These are phyloP conservation scores for Cosmia trapezina DNA, from an alignment of 2,888 invertebrate genomes.

Conservation along the genomic window DNA sequence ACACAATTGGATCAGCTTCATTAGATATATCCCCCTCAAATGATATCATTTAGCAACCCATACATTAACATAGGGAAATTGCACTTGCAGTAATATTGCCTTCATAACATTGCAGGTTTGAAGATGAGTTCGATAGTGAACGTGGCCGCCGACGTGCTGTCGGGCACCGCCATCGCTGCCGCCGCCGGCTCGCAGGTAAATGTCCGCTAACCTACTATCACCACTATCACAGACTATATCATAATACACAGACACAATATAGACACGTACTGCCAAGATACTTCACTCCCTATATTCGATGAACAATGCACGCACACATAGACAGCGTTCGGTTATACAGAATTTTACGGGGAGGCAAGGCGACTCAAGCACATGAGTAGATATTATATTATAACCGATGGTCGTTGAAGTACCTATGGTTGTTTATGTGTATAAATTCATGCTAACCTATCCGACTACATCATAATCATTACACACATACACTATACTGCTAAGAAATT, in stretches of 20 bases:
- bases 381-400: neutral
- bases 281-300: neutral
- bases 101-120: constrained; percentile 69
- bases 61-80: too few relatives aligned
- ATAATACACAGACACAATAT: neutral
- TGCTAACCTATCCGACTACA: too few relatives aligned
- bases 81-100: neutral
- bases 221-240: neutral
- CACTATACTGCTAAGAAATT: too few relatives aligned
- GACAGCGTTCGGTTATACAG: neutral
- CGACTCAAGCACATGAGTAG: neutral
- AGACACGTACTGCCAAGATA: neutral
- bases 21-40: too few relatives aligned
- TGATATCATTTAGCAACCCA: too few relatives aligned
- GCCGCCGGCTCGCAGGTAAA: constrained; percentile 91
- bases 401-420: too few relatives aligned
- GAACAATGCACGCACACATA: neutral
- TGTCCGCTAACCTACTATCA: constrained; percentile 15
- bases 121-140: constrained; percentile 92
- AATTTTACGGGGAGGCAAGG: neutral
- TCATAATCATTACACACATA: too few relatives aligned
- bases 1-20: too few relatives aligned
- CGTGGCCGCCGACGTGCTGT: constrained; percentile 91
- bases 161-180: constrained; percentile 92
- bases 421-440: too few relatives aligned